Evolutionary conservation across 2,797 vertebrate species (phyloP).

Genomic region (Neoniphon sammara): DNA sequence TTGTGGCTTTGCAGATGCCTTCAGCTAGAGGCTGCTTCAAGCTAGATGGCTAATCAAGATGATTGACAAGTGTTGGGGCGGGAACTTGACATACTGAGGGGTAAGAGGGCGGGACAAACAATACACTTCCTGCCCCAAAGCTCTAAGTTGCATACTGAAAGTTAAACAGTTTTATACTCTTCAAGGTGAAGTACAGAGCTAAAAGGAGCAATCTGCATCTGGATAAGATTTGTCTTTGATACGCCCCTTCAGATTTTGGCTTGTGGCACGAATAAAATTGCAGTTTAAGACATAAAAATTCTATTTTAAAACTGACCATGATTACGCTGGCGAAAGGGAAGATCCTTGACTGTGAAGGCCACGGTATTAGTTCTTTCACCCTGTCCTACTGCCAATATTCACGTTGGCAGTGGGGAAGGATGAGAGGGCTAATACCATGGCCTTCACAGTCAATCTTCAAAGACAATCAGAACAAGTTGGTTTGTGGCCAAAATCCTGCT

Average conservation of each 20-base stretch:
- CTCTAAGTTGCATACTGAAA: too few species aligned
- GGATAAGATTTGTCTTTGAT: background rate
- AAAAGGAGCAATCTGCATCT: background rate
- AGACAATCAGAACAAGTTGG: slow-evolving; percentile 7
- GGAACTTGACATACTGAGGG: background rate
- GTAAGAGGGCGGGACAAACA: background rate
- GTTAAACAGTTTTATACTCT: too few species aligned
- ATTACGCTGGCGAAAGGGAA: background rate
- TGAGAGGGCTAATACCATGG: background rate
- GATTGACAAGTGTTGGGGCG: background rate
- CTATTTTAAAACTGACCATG: background rate
- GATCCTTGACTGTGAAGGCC: background rate
- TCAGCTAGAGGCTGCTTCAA: background rate
- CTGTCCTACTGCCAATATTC: slow-evolving; percentile 16
- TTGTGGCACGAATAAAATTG: background rate
- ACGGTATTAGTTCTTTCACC: background rate
- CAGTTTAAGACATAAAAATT: slow-evolving; percentile 6
- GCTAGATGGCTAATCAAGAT: background rate
- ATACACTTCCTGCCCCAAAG: background rate
- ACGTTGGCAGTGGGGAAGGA: background rate
- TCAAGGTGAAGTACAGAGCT: too few species aligned
- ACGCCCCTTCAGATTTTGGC: background rate
- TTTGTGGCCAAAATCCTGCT: background rate
- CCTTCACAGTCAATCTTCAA: slow-evolving; percentile 11
- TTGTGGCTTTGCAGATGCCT: too few species aligned